Percentiles rank a stretch among this genome's conserved stretches.
These are phyloP conservation scores for Montifringilla adamsi DNA, from an alignment of 2,113 vertebrate genomes.

Conservation along the genomic window DNA sequence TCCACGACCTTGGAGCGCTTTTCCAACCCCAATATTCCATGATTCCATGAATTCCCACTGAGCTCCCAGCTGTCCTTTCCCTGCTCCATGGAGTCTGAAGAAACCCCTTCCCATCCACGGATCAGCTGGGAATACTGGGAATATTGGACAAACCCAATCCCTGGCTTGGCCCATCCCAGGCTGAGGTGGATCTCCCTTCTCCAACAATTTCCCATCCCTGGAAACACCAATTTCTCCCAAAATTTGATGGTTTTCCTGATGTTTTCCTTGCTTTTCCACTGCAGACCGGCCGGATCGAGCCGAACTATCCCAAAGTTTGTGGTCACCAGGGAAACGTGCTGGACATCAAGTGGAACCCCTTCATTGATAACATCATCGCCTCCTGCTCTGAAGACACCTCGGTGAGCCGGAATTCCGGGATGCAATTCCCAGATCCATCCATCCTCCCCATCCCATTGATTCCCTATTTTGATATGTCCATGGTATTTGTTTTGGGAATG, in stretches of 20 bases:
- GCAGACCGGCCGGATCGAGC: conserved; percentile 88
- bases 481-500: background rate
- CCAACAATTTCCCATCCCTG: background rate
- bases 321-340: conserved; percentile 94
- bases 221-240: background rate
- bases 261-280: accelerated
- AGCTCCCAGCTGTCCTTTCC: background rate
- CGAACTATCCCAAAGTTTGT: conserved; percentile 92
- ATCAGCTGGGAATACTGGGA: background rate
- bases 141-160: background rate
- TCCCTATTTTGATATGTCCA: accelerated
- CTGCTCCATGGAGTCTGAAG: background rate
- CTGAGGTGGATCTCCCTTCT: accelerated
- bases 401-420: conserved; percentile 67
- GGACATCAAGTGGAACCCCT: conserved; percentile 99
- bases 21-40: accelerated
- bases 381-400: conserved; percentile 96
- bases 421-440: background rate
- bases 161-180: accelerated
- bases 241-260: accelerated
- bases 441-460: accelerated
- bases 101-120: background rate
- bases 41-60: background rate
- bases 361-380: conserved; percentile 94
- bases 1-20: accelerated